phyloP scores from a whole-genome alignment of 2,888 invertebrate species.

The Drosophila acutilabella region DNA sequence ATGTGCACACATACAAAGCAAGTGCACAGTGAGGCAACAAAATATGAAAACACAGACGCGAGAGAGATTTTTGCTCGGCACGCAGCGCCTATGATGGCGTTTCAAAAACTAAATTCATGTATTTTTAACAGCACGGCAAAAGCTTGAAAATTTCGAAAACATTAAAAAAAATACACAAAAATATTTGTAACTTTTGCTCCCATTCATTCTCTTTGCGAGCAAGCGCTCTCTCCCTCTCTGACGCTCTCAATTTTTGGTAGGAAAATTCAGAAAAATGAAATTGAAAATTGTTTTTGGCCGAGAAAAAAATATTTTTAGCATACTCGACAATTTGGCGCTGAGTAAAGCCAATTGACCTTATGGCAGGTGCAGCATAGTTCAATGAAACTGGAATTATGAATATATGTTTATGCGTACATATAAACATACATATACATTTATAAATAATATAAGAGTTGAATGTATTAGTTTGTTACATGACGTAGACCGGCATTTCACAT shows the following conservation, averaged over 20 bases:
- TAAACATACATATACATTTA: constrained; percentile 7
- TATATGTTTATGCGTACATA: constrained; percentile 14
- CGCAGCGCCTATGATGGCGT: constrained; percentile 76
- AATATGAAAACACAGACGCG: constrained; percentile 27
- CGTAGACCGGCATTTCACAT: constrained; percentile 21
- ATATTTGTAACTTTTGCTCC: constrained; percentile 7
- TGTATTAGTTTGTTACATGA: not conserved
- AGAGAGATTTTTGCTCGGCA: constrained; percentile 53
- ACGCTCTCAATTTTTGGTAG: constrained; percentile 4
- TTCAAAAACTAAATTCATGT: constrained; percentile 78
- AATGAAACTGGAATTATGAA: constrained; percentile 71
- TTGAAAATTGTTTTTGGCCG: constrained; percentile 75
- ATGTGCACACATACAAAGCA: constrained; percentile 18
- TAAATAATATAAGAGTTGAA: constrained; percentile 3
- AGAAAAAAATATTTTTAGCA: constrained; percentile 74
- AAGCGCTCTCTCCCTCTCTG: constrained; percentile 23
- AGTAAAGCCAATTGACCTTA: constrained; percentile 65
- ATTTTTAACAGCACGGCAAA: constrained; percentile 72
- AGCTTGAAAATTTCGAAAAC: constrained; percentile 65
- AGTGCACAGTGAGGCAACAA: constrained; percentile 44
- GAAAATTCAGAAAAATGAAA: constrained; percentile 60
- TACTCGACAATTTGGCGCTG: constrained; percentile 36
- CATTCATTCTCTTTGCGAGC: constrained; percentile 25
- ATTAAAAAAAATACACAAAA: constrained; percentile 26
- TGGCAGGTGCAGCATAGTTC: constrained; percentile 73